phyloP scores from a whole-genome alignment of 1,140 invertebrate genomes.

The Oryzaephilus surinamensis region DNA sequence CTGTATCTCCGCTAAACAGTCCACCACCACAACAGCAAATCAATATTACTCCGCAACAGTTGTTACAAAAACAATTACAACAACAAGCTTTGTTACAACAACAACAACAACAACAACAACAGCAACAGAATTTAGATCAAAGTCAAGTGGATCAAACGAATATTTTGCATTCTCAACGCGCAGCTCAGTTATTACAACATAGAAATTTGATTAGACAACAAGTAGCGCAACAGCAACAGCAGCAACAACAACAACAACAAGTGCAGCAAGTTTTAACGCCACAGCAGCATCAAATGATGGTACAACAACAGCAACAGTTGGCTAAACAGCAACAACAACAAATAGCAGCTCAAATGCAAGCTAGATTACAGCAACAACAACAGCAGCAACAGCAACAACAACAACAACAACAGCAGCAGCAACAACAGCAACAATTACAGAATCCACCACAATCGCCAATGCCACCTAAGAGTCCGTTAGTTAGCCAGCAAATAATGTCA shows the following conservation, averaged over 20 bases:
- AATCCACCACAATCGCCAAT: constrained; percentile 40
- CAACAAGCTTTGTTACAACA: constrained; percentile 28
- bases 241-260: constrained; percentile 31
- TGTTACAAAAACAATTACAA: constrained; percentile 32
- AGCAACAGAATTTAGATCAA: constrained; percentile 20
- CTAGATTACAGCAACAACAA: constrained; percentile 40
- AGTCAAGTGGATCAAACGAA: constrained; percentile 14
- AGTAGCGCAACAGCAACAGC: constrained; percentile 25
- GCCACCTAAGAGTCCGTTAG: constrained; percentile 37
- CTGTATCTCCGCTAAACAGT: constrained; percentile 32
- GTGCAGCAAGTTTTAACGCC: constrained; percentile 43
- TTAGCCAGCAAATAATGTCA: constrained; percentile 40
- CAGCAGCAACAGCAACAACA: constrained; percentile 44
- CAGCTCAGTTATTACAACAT: constrained; percentile 37
- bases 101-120: constrained; percentile 32
- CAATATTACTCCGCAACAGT: constrained; percentile 27
- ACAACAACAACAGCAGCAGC: constrained; percentile 35
- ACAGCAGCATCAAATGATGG: constrained; percentile 36
- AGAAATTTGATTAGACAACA: constrained; percentile 36
- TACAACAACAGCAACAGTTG: constrained; percentile 43
- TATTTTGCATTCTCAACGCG: constrained; percentile 25
- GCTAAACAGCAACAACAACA: constrained; percentile 42
- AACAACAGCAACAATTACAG: constrained; percentile 44
- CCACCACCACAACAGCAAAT: constrained; percentile 28
- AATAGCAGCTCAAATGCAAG: constrained; percentile 40